Base-by-base conservation (phyloP, 2,797 vertebrate species). In the Spea hammondii region DNA sequence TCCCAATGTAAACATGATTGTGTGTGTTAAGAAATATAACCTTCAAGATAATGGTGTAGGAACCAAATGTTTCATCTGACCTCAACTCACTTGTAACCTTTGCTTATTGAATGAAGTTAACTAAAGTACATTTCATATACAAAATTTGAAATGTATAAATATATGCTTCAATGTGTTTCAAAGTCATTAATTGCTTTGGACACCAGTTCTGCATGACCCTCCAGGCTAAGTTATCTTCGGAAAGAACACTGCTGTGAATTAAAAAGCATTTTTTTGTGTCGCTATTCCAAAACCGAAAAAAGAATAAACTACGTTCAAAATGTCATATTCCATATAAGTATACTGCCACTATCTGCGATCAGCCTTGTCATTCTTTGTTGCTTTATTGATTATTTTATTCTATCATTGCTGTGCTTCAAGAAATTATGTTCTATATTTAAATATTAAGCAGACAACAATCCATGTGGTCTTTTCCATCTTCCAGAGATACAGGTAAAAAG, bases 381-480 rank as follows among this genome's bases (percentile, higher is more conserved):
- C 57, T 7, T 55, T 13, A 55, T 55, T 74, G 17, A 4, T 74
- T 65, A 1, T 74, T 45, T 11, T 51, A 8, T 8, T 74, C 45
- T 49, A 12, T 67, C 55, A 67, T 45, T 54, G 17, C 45, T 75
- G 66, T 75, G 32, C 44, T 47, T 75, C 5, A 9, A 47, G 47
- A 32, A 45, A 72, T 11, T 60, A 2, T 9, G 46, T 59, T 47
- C 12, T 32, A 62, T 47, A 9, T 62, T 48, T 60, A 48, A 62
- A 49, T 72, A 62, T 72, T 59, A 5, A 11, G 13, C 12, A 48
- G 46, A 44, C 57, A 59, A 7, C 12, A 46, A 60, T 7, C 32
- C 12, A 54, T 74, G 72, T 74, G 72, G 72, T 7, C 12, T 49
- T 57, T 72, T 60, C 17, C 9, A 32, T 12, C 51, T 49, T 68